Conservation (phyloP, 2,113 vertebrate genomes). For the Butorides virescens region DNA sequence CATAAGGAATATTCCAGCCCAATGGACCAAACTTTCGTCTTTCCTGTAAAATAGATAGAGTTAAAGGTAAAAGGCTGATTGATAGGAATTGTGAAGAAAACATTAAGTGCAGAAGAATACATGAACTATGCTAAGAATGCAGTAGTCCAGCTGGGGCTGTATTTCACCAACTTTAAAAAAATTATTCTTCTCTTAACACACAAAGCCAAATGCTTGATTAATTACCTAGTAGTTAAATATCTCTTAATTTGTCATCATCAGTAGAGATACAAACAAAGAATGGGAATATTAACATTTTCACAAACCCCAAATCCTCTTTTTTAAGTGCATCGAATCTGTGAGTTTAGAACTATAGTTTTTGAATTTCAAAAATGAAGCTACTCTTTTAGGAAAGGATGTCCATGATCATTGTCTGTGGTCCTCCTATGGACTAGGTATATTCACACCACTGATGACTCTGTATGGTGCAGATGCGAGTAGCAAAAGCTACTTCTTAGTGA, state of each 20-base stretch:
- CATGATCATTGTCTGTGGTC: background rate
- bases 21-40: constrained; percentile 84
- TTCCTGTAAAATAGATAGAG: constrained; percentile 67
- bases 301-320: background rate
- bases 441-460: background rate
- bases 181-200: background rate
- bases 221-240: background rate
- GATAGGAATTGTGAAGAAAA: background rate
- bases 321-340: background rate
- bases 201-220: background rate
- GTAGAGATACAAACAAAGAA: background rate
- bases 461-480: background rate
- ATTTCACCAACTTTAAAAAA: background rate
- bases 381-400: background rate
- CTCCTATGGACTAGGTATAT: background rate
- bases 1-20: constrained; percentile 88
- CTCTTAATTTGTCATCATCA: background rate
- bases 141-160: background rate
- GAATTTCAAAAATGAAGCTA: background rate
- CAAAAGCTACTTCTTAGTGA: background rate
- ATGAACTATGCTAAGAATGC: background rate
- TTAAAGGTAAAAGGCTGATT: background rate
- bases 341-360: background rate
- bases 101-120: background rate
- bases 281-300: background rate